Evolutionary conservation across 2,113 vertebrate species (phyloP), one percentile per base, ranked within the genome.

Genomic region (Hippocampus zosterae): DNA sequence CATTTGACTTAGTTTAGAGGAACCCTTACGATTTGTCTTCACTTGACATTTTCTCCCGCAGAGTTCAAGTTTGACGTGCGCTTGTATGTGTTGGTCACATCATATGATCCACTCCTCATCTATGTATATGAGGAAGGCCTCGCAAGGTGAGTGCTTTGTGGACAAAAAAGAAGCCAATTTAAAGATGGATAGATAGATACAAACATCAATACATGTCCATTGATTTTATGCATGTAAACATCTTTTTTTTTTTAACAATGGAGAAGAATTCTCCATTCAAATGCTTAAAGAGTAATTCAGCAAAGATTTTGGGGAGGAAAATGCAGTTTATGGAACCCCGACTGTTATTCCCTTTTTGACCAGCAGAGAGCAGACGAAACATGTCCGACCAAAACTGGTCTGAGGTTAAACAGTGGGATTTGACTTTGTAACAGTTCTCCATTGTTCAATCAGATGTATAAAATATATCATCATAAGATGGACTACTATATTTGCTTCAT

Each of bases 51-150:
- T 85, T 79, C 81, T 33, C 85, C 79, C 71, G 64, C 94, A 97
- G 96, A 90, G 79, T 99, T 98, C 92, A 98, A 99, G 87, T 98
- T 99, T 0, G 97, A 98, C 12, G 91, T 99, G 63, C 94, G 97
- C 19, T 90, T 99, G 52, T 99, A 99, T 42, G 97, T 99, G 76
- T 86, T 99, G 60, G 95, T 99, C 69, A 98, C 97, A 0, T 99
- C 95, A 37, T 99, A 96, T 37, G 96, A 99, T 67, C 97, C 97
- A 0, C 91, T 98, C 42, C 89, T 98, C 68, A 89, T 97, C 80
- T 99, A 98, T 69, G 93, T 98, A 68, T 99, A 98, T 9, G 97
- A 99, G 86, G 97, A 99, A 85, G 97, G 97, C 65, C 77, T 99
- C 53, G 94, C 96, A 29, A 94, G 97, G 97, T 98, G 89, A 91